Evolutionary conservation across 2,797 vertebrate species (phyloP).

Genomic region (Mastacembelus armatus): DNA sequence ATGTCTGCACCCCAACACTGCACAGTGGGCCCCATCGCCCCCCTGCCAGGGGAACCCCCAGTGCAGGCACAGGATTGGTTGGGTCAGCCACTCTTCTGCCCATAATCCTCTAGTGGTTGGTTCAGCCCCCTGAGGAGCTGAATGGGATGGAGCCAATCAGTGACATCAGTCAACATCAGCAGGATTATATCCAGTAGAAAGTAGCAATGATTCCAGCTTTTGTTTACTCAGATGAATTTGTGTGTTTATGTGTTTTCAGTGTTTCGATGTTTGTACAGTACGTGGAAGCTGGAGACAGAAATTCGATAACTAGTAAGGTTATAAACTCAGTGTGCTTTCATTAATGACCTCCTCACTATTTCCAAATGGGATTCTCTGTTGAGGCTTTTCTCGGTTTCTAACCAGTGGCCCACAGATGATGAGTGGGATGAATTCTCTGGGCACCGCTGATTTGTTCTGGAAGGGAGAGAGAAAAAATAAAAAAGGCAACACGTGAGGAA

Average conservation of each 20-base stretch:
- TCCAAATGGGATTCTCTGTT: constrained; percentile 48
- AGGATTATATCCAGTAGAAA: constrained; percentile 53
- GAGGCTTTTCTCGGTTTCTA: constrained; percentile 34
- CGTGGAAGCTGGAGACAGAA: constrained; percentile 36
- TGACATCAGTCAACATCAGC: constrained; percentile 62
- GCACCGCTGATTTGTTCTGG: constrained; percentile 50
- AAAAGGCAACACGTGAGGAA: constrained; percentile 45
- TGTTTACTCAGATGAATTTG: constrained; percentile 38
- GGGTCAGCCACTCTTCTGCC: constrained; percentile 84
- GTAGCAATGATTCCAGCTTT: constrained; percentile 34
- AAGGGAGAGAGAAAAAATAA: constrained; percentile 37
- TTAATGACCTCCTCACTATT: constrained; percentile 45
- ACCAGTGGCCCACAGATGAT: constrained; percentile 41
- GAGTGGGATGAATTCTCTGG: constrained; percentile 37
- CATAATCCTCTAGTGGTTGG: constrained; percentile 76
- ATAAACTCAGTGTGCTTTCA: constrained; percentile 46
- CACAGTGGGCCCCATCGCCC: constrained; percentile 86
- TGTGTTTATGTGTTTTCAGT: constrained; percentile 36
- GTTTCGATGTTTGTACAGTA: no score
- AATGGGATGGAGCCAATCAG: constrained; percentile 49
- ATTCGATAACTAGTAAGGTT: constrained; percentile 65
- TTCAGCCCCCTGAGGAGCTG: constrained; percentile 87
- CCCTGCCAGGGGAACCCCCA: constrained; percentile 82
- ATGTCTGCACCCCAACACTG: constrained; percentile 95
- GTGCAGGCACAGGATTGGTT: constrained; percentile 85